Evolutionary conservation across 2,888 invertebrate species (phyloP).

Genomic region (Eristalis pertinax): DNA sequence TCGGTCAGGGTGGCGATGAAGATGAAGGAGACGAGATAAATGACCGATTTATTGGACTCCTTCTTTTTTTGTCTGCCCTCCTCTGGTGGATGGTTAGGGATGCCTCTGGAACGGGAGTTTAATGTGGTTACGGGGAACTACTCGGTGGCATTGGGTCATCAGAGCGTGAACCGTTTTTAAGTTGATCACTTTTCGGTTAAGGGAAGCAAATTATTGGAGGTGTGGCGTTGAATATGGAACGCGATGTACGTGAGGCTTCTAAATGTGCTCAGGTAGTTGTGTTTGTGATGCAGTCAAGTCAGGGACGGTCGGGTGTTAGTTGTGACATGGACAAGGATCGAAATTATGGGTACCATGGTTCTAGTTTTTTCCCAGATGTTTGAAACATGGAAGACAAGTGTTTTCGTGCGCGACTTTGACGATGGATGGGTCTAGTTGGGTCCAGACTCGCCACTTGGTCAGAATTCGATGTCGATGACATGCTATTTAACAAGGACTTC

Average conservation of each 20-base stretch:
- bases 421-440: too few species aligned
- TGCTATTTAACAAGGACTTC: too few species aligned
- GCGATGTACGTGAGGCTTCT: neutral
- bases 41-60: constrained; percentile 35
- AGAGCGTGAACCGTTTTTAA: constrained; percentile 14
- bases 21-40: constrained; percentile 47
- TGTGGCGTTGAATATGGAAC: neutral
- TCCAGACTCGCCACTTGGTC: too few species aligned
- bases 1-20: constrained; percentile 15
- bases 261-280: neutral
- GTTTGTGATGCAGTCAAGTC: neutral
- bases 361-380: too few species aligned
- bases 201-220: neutral
- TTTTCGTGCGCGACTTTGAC: too few species aligned
- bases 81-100: constrained; percentile 43
- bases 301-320: neutral
- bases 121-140: constrained; percentile 13
- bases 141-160: constrained; percentile 3
- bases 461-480: too few species aligned
- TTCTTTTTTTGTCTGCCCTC: constrained; percentile 4
- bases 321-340: neutral
- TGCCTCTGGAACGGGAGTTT: constrained; percentile 35
- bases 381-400: too few species aligned
- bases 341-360: too few species aligned
- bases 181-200: neutral